Base-by-base conservation (phyloP, 1,140 invertebrate species). In the Drosophila persimilis region DNA sequence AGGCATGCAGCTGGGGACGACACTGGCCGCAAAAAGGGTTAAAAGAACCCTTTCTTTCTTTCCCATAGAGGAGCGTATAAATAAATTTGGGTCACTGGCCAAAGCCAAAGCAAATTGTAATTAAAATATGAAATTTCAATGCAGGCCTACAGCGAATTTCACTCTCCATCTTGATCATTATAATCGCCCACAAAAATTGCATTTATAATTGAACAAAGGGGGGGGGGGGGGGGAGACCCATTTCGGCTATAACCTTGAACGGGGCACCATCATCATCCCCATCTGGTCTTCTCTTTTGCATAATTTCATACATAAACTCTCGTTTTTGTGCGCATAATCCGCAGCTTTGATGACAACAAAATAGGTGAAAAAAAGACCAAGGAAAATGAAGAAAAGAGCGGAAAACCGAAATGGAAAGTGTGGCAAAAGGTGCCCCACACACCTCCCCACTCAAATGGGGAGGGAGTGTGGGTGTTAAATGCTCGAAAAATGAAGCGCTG, bases 281-380 rank as follows among this genome's bases (percentile, higher is more conserved):
- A 73, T 65, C 61, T 70, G 48, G 17, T 45, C 22, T 46, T 35
- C 53, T 53, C 58, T 45, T 88, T 76, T 73, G 84, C 83, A 89
- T 86, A 86, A 86, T 86, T 86, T 79, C 60, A 43, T 70, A 72
- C 72, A 88, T 88, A 88, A 86, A 88, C 78, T 86, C 71, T 63
- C 78, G 63, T 72, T 80, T 76, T 79, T 55, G 67, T 75, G 72
- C 76, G 76, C 76, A 80, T 86, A 83, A 79, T 88, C 66, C 71
- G 63, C 78, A 64, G 52, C 77, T 65, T 64, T 74, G 77, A 69
- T 65, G 65, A 69, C 74, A 73, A 54, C 74, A 52, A 79, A 86
- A 70, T 63, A 63, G 64, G 22, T 47, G 44, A 70, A 75, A 59
- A 52, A 50, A 48, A 15, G 35, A 46, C 17, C 17, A 70, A 75